A percentile compares a stretch with the other conserved stretches of the same genome.
phyloP scores from a whole-genome alignment of 2,888 invertebrate genomes.

The Cantharis rustica region DNA sequence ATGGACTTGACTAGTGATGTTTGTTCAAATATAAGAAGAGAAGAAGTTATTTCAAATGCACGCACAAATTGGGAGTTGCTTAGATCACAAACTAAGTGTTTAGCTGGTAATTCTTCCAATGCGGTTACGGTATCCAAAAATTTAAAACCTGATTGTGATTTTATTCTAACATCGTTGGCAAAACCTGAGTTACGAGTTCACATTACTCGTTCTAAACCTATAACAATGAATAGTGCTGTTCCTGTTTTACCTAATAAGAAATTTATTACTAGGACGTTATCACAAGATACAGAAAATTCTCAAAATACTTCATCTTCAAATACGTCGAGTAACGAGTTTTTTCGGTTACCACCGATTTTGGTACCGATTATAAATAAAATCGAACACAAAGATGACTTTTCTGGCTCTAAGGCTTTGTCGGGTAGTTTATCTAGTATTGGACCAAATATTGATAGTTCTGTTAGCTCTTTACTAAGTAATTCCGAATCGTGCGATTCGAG shows the following conservation, averaged over 20 bases:
- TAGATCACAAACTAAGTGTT: slow-evolving; percentile 67
- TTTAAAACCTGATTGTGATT: slow-evolving; percentile 53
- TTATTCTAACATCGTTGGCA: slow-evolving; percentile 51
- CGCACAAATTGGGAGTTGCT: slow-evolving; percentile 86
- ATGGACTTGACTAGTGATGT: slow-evolving; percentile 67
- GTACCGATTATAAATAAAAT: slow-evolving; percentile 70
- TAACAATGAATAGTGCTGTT: slow-evolving; percentile 38
- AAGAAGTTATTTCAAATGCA: slow-evolving; percentile 84
- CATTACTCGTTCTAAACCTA: slow-evolving; percentile 12
- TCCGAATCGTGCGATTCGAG: slow-evolving; percentile 26
- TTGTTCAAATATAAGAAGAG: slow-evolving; percentile 66
- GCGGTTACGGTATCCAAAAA: slow-evolving; percentile 46
- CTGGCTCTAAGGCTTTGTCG: slow-evolving; percentile 49
- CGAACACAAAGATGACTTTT: slow-evolving; percentile 50
- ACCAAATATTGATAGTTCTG: slow-evolving; percentile 68
- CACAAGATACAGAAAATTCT: slow-evolving; percentile 61
- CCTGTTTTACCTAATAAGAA: slow-evolving; percentile 59
- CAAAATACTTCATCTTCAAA: slow-evolving; percentile 61
- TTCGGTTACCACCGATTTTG: slow-evolving; percentile 73
- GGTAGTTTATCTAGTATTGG: slow-evolving; percentile 73
- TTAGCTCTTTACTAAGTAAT: slow-evolving; percentile 51
- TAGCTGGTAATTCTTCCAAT: slow-evolving; percentile 52
- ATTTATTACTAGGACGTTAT: slow-evolving; percentile 50
- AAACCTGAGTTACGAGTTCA: slow-evolving; percentile 39
- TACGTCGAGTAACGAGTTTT: slow-evolving; percentile 59